Conservation (phyloP, 2,797 vertebrate genomes). For the Micromesistius poutassou region DNA sequence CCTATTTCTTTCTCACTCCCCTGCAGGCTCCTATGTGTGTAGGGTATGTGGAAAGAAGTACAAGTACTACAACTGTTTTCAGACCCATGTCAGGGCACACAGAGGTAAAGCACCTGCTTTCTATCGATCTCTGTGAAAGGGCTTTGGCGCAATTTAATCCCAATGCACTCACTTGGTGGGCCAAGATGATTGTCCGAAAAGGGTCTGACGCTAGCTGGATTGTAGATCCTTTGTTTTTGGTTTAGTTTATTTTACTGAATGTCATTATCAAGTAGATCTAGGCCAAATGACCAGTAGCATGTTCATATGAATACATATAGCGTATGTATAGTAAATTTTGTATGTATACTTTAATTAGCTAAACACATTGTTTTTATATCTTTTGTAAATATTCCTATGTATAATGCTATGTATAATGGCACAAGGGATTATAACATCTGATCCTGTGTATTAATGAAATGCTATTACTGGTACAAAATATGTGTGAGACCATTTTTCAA, state of each 20-base stretch:
- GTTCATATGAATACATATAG: neutral
- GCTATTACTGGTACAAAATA: neutral
- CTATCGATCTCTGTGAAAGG: neutral
- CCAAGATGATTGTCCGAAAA: neutral
- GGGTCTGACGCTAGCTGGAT: neutral
- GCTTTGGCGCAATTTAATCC: neutral
- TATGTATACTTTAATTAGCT: neutral
- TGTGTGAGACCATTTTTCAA: conserved; percentile 1
- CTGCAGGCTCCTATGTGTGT: conserved; percentile 93
- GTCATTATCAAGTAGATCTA: neutral
- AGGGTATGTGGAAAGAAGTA: conserved; percentile 98
- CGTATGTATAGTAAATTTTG: neutral
- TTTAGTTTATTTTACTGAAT: neutral
- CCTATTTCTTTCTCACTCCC: conserved; percentile 50
- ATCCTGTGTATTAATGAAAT: neutral
- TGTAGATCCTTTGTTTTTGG: neutral
- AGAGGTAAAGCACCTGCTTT: conserved; percentile 77
- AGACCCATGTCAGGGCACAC: conserved; percentile 96
- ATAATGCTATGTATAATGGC: neutral
- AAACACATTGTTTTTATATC: neutral
- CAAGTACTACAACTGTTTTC: conserved; percentile 99
- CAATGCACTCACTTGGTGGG: neutral
- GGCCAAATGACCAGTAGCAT: neutral
- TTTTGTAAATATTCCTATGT: neutral
- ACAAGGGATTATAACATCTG: no score